Evolutionary conservation across 2,888 invertebrate genomes (phyloP).

Genomic region (Carterocephalus palaemon): DNA sequence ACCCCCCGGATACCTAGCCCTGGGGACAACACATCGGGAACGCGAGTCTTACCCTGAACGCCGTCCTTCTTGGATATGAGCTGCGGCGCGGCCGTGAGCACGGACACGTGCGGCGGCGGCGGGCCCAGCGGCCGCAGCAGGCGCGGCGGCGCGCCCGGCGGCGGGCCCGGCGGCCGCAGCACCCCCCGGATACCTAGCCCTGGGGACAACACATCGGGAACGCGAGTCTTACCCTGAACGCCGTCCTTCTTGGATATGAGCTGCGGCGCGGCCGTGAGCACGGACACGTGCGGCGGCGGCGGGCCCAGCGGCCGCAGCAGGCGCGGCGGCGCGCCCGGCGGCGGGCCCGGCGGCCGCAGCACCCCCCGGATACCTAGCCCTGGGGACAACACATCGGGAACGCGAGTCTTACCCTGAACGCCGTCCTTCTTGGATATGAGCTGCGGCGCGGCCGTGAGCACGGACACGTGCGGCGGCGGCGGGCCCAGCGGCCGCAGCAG

Average conservation of each 20-base stretch:
- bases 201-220: no score
- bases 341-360: conserved; percentile 80
- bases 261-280: conserved; percentile 89
- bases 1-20: no score
- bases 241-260: conserved; percentile 86
- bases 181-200: no score
- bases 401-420: conserved; percentile 78
- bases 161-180: no score
- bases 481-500: conserved; percentile 74
- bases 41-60: no score
- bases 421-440: conserved; percentile 86
- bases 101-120: no score
- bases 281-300: conserved; percentile 81
- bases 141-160: no score
- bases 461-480: conserved; percentile 81
- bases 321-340: conserved; percentile 83
- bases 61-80: no score
- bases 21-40: no score
- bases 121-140: no score
- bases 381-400: conserved; percentile 66
- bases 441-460: conserved; percentile 89
- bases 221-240: conserved; percentile 78
- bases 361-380: conserved; percentile 64
- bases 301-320: conserved; percentile 80
- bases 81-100: no score